These are phyloP conservation scores for Poicephalus gulielmi DNA, from an alignment of 2,113 vertebrate species.

Conservation along the genomic window DNA sequence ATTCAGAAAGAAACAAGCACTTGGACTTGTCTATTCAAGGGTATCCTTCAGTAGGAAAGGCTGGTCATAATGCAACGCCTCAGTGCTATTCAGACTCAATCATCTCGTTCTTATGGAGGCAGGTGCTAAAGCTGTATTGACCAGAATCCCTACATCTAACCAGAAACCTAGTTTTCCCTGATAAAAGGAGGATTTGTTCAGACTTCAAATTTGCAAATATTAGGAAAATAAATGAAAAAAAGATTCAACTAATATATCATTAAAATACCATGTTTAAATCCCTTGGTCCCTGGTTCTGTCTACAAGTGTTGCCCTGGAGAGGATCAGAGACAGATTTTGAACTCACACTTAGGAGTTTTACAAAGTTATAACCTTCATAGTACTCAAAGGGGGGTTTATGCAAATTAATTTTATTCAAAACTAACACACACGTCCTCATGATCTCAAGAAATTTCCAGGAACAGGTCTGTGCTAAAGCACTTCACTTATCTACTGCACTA, in stretches of 20 bases:
- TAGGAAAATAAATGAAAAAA: neutral
- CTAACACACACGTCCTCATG: rapidly evolving
- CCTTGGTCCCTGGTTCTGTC: neutral
- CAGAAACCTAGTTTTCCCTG: neutral
- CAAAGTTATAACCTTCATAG: neutral
- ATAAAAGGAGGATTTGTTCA: neutral
- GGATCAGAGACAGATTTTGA: neutral
- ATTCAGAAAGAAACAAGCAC: neutral
- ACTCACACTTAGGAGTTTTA: neutral
- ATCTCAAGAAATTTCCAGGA: neutral
- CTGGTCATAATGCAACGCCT: neutral
- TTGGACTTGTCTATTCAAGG: neutral
- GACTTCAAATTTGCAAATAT: neutral
- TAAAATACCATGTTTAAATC: neutral
- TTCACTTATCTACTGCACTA: rapidly evolving
- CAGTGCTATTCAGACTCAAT: neutral
- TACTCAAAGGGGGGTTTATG: neutral
- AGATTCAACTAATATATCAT: neutral
- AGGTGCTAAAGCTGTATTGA: neutral
- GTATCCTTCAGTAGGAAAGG: neutral
- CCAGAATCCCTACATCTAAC: neutral
- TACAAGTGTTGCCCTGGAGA: neutral
- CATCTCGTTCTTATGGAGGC: neutral
- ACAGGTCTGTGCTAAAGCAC: neutral
- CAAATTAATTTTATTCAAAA: neutral